A percentile compares a stretch with the other conserved stretches of the same genome.
These are phyloP conservation scores for Anhinga anhinga DNA, from an alignment of 2,113 vertebrate species.

Conservation along the genomic window DNA sequence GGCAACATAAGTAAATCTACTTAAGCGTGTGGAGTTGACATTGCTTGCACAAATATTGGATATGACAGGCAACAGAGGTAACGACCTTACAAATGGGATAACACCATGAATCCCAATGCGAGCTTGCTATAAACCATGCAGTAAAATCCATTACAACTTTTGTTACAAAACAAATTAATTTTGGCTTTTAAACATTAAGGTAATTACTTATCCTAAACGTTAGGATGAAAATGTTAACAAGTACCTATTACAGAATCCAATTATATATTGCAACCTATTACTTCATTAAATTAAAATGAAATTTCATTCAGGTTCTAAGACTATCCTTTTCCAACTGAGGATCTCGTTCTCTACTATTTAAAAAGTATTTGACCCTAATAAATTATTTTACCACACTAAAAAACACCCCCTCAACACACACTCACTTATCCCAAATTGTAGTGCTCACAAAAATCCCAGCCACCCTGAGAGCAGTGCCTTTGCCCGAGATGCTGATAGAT, in stretches of 20 bases:
- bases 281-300: background rate
- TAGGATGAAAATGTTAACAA: background rate
- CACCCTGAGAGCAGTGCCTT: conserved; percentile 31
- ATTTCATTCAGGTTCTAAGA: background rate
- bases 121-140: background rate
- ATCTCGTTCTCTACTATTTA: background rate
- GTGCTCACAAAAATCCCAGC: background rate
- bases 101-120: background rate
- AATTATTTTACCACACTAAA: background rate
- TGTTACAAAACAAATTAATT: background rate
- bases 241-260: background rate
- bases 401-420: background rate
- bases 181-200: background rate
- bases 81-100: background rate
- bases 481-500: conserved; percentile 17
- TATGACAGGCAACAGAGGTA: background rate
- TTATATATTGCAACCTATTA: background rate
- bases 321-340: conserved; percentile 18
- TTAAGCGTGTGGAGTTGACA: background rate
- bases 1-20: background rate
- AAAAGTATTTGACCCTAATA: background rate
- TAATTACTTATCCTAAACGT: background rate
- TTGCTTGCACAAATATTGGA: background rate
- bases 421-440: conserved; percentile 47
- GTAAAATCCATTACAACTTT: background rate